Percentiles rank a stretch among this genome's conserved stretches.
Evolutionary conservation across 2,113 vertebrate species (phyloP).

Genomic region (Onychostruthus taczanowskii): DNA sequence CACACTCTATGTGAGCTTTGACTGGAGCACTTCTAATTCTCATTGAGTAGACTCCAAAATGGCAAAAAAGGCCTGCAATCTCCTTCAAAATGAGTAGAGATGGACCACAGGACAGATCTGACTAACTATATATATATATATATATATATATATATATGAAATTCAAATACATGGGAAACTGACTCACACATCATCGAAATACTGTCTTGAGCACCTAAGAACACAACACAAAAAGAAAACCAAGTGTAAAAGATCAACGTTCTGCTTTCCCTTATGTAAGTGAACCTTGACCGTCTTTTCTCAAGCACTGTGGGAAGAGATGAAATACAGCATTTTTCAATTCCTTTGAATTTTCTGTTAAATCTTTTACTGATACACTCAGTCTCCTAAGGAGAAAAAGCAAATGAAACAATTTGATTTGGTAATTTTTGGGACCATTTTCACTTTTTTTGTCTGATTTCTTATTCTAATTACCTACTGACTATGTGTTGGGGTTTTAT

Average conservation of each 20-base stretch:
- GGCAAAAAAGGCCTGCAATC: neutral
- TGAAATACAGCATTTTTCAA: neutral
- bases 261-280: neutral
- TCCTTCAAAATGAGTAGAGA: neutral
- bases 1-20: neutral
- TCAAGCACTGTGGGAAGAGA: neutral
- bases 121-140: neutral
- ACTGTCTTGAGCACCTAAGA: neutral
- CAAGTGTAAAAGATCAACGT: neutral
- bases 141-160: neutral
- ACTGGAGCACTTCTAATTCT: neutral
- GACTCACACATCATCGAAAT: neutral
- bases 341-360: neutral
- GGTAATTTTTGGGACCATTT: neutral
- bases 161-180: neutral
- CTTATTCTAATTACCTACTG: neutral
- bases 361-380: neutral
- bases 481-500: accelerated
- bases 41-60: neutral
- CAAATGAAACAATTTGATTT: neutral
- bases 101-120: neutral
- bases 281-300: neutral
- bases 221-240: neutral
- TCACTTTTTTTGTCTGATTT: neutral
- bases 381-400: neutral